phyloP scores from a whole-genome alignment of 2,888 invertebrate genomes.

The Crossocerus cetratus region DNA sequence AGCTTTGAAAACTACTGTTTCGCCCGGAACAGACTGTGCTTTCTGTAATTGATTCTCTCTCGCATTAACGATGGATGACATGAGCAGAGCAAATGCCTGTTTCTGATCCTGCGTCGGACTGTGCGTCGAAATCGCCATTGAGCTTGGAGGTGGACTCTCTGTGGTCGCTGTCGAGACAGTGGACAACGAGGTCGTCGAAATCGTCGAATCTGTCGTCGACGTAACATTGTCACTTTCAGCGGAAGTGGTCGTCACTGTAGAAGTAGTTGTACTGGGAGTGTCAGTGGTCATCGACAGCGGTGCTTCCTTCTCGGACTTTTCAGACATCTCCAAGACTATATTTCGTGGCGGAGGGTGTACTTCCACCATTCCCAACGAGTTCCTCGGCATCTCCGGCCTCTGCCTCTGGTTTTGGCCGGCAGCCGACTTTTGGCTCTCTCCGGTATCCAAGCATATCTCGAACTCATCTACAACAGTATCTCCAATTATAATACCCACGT shows the following conservation, averaged over 20 bases:
- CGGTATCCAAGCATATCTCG: not conserved
- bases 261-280: no score
- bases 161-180: not conserved
- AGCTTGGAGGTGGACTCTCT: no score
- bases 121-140: no score
- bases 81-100: not conserved
- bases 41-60: no score
- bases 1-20: no score
- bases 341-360: constrained; percentile 46
- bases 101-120: not conserved
- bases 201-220: not conserved
- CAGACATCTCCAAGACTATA: not conserved
- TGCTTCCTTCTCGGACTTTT: not conserved
- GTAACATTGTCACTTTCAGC: not conserved
- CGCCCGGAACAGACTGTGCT: not conserved
- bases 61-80: not conserved
- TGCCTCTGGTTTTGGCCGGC: no score
- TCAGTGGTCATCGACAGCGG: not conserved
- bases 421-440: not conserved
- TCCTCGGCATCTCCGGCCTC: constrained; percentile 4
- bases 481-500: not conserved
- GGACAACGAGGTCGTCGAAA: no score
- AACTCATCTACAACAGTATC: not conserved
- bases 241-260: no score
- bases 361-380: constrained; percentile 36